Conservation (phyloP, 2,888 invertebrate species). For the Himalopsyche kuldschensis region DNA sequence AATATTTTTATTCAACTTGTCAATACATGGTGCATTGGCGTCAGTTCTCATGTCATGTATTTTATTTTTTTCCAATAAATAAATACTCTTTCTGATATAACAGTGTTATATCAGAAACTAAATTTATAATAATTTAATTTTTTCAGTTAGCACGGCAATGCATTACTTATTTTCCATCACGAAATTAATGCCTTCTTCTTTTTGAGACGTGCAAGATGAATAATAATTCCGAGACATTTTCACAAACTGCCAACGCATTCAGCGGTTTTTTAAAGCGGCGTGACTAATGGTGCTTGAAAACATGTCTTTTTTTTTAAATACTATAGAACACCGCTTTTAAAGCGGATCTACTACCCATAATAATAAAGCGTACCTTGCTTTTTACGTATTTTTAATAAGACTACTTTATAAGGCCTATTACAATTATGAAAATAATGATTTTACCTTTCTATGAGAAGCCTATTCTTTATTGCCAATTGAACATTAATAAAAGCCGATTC, state of each 20-base stretch:
- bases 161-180: not conserved
- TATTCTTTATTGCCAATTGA: no score
- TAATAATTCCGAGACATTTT: not conserved
- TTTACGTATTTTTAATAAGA: not conserved
- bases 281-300: not conserved
- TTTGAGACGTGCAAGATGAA: not conserved
- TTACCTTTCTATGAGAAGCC: no score
- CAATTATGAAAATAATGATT: no score
- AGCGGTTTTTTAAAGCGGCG: not conserved
- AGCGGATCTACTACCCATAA: not conserved
- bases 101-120: no score
- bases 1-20: no score
- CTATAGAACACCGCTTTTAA: not conserved
- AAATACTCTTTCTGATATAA: no score
- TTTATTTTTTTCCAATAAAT: no score
- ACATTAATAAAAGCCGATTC: no score
- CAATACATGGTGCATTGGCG: no score
- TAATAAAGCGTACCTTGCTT: not conserved
- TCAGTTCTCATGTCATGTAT: no score
- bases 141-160: not conserved
- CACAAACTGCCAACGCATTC: not conserved
- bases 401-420: no score
- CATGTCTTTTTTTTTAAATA: not conserved
- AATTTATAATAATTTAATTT: no score
- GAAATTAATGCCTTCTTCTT: not conserved